Percentiles rank a stretch among this genome's conserved stretches.
Evolutionary conservation across 2,888 invertebrate species (phyloP).

Genomic region (Parapristionchus giblindavisi): DNA sequence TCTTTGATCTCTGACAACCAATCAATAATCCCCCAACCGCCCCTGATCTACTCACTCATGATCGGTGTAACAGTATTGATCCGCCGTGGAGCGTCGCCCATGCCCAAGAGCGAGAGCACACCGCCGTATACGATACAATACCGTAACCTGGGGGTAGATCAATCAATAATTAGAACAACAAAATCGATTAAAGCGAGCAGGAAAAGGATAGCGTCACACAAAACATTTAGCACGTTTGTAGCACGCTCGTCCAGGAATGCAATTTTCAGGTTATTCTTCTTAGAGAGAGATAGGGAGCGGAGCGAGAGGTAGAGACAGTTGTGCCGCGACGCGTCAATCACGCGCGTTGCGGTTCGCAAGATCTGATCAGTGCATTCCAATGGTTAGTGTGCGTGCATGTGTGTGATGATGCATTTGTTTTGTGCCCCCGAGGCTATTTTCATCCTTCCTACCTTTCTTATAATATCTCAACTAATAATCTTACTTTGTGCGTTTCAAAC

Average conservation of each 20-base stretch:
- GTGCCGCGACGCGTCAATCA: slow-evolving; percentile 17
- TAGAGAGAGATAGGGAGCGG: not conserved
- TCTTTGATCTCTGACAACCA: not conserved
- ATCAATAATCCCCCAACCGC: not conserved
- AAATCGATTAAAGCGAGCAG: not conserved
- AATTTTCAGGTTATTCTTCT: slow-evolving; percentile 22
- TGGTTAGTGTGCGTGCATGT: no score
- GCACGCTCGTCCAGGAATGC: slow-evolving; percentile 9
- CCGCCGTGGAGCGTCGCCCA: not conserved
- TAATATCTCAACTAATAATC: no score
- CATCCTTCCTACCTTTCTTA: no score
- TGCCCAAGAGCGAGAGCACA: slow-evolving; percentile 21
- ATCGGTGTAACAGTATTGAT: slow-evolving; percentile 32
- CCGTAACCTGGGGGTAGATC: slow-evolving; percentile 9
- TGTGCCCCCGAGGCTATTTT: no score
- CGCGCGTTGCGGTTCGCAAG: slow-evolving; percentile 17
- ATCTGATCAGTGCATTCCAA: no score
- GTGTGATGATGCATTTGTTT: no score
- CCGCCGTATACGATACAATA: not conserved
- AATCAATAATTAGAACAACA: not conserved
- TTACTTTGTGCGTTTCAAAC: no score
- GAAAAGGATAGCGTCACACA: no score
- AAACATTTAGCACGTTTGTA: no score
- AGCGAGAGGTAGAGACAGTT: slow-evolving; percentile 21
- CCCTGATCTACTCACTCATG: slow-evolving; percentile 8